Evolutionary conservation across 2,113 vertebrate species (phyloP).

Genomic region (Siniperca knerii): DNA sequence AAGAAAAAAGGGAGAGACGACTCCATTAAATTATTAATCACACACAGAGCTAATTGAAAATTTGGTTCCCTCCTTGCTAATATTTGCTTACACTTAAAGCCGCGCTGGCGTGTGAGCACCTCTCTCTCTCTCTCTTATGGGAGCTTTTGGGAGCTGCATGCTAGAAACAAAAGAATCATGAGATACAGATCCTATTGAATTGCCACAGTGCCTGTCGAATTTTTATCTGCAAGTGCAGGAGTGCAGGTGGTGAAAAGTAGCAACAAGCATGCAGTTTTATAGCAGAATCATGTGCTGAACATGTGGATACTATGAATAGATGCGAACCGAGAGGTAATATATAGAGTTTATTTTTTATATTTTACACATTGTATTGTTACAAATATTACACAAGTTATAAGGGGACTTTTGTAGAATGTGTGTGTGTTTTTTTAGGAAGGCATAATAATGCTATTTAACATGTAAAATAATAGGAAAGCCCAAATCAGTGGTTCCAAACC

Average conservation of each 20-base stretch:
- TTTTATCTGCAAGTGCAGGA: constrained; percentile 15
- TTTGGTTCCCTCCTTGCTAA: constrained; percentile 13
- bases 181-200: constrained; percentile 16
- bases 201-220: background rate
- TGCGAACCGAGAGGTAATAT: background rate
- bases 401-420: background rate
- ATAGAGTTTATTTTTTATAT: background rate
- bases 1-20: background rate
- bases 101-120: background rate
- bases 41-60: constrained; percentile 45
- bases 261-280: background rate
- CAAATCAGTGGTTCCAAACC: background rate
- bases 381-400: background rate
- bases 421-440: background rate
- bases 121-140: background rate
- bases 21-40: constrained; percentile 41
- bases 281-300: background rate
- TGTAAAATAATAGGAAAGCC: background rate
- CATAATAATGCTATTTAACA: background rate
- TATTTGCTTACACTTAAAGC: constrained; percentile 24
- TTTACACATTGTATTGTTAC: background rate
- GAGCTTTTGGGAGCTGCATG: constrained; percentile 7
- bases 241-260: background rate
- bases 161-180: background rate
- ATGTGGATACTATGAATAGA: background rate